Evolutionary conservation across 2,888 invertebrate genomes (phyloP), one percentile per base, ranked within the genome.

Genomic region (Parasteatoda lunata): DNA sequence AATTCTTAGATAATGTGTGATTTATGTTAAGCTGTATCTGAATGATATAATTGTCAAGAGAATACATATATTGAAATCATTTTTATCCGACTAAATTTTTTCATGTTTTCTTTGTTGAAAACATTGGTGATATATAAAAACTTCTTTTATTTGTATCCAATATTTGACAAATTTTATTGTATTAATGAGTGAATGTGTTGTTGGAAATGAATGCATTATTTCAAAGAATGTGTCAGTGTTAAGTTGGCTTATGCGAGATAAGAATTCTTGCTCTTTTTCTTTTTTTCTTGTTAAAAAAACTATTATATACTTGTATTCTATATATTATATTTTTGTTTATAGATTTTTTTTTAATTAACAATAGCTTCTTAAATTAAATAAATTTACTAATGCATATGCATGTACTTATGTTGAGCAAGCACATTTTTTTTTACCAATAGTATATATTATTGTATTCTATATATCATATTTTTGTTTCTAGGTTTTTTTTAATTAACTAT

Each of bases 391-490:
- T 30, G 54, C 51, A 77, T 71, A 54, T 69, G 9, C 47, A 11
- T 71, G 79, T 79, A 79, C 79, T 79, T 79, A 79, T 70, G 13
- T 77, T 79, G 59, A 49, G 48, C 65, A 64, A 71, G 79, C 71
- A 64, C 79, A 79, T 70, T 71, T 79, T 70, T n/a, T 52, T 64
- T 54, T 30, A 30, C 30, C 30, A 30, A 30, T 30, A 30, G 30
- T 30, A 30, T 71, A 59, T 47, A 45, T 79, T 48, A 30, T 48
- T 71, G 71, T 71, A 79, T 79, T 70, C 79, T 71, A 52, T 71
- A 11, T 7, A 51, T 77, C n/a, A 51, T 77, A 47, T 78, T 70
- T 70, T 71, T 48, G 51, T 54, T 77, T 68, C 30, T 30, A 30
- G 30, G 30, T 30, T 30, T 30, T 77, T 71, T 9, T 45, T 64